Evolutionary conservation across 2,113 vertebrate genomes (phyloP).

Genomic region (Tragelaphus scriptus): DNA sequence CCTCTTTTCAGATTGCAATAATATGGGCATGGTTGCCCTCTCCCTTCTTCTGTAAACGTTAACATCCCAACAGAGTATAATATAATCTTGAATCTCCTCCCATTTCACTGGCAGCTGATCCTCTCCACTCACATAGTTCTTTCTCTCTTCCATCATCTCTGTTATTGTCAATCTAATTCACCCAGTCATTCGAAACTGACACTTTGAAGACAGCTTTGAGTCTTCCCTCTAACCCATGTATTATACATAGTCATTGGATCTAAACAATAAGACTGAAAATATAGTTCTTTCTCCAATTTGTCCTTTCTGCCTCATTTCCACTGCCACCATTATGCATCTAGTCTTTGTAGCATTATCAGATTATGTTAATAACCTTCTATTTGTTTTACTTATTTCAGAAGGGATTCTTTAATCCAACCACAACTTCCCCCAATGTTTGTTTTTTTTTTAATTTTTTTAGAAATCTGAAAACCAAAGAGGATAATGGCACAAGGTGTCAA

Average conservation of each 20-base stretch:
- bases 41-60: neutral
- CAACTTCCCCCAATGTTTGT: neutral
- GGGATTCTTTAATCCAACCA: neutral
- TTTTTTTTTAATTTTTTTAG: neutral
- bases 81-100: neutral
- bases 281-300: neutral
- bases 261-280: neutral
- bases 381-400: neutral
- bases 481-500: neutral
- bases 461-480: neutral
- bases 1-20: neutral
- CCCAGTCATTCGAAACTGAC: neutral
- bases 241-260: neutral
- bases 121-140: neutral
- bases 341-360: neutral
- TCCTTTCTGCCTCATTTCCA: neutral
- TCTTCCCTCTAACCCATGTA: neutral
- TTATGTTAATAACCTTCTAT: neutral
- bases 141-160: neutral
- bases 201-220: neutral
- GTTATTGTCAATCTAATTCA: neutral
- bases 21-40: neutral
- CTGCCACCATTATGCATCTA: neutral
- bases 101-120: neutral
- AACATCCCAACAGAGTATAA: neutral